Evolutionary conservation across 2,113 vertebrate genomes (phyloP).

Genomic region (Otocyon megalotis): DNA sequence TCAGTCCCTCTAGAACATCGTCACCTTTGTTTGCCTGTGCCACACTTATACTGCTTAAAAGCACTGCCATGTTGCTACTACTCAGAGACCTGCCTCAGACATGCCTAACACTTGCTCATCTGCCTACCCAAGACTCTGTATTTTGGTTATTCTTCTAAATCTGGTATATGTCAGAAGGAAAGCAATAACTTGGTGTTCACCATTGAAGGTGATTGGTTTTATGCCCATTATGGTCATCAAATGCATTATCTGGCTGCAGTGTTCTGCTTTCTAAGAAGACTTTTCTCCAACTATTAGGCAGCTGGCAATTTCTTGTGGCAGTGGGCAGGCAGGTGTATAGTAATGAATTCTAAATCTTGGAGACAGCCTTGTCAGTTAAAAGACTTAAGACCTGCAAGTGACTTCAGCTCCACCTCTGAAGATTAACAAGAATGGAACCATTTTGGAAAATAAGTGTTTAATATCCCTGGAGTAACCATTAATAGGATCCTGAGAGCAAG

Average conservation of each 20-base stretch:
- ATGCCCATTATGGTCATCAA: fast-evolving
- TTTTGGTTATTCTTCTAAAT: background rate
- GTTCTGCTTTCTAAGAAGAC: background rate
- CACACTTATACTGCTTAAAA: background rate
- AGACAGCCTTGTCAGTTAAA: background rate
- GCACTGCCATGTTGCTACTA: background rate
- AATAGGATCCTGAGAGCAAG: background rate
- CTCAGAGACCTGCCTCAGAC: too few relatives aligned
- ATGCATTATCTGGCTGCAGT: background rate
- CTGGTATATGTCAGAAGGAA: background rate
- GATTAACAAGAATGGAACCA: background rate
- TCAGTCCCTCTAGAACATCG: background rate
- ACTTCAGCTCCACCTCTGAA: background rate
- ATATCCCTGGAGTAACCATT: background rate
- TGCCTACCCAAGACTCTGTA: background rate
- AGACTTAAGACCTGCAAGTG: background rate
- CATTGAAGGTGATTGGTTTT: background rate
- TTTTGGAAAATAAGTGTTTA: background rate
- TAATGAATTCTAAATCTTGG: background rate
- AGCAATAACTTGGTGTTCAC: background rate
- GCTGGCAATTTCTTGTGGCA: background rate
- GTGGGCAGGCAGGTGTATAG: fast-evolving
- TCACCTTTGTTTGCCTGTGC: background rate
- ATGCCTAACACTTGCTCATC: too few relatives aligned
- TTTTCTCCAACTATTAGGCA: background rate